A percentile compares a stretch with the other conserved stretches of the same genome.
Conservation (phyloP, 2,888 invertebrate species). For the Odontomyia ornata region DNA sequence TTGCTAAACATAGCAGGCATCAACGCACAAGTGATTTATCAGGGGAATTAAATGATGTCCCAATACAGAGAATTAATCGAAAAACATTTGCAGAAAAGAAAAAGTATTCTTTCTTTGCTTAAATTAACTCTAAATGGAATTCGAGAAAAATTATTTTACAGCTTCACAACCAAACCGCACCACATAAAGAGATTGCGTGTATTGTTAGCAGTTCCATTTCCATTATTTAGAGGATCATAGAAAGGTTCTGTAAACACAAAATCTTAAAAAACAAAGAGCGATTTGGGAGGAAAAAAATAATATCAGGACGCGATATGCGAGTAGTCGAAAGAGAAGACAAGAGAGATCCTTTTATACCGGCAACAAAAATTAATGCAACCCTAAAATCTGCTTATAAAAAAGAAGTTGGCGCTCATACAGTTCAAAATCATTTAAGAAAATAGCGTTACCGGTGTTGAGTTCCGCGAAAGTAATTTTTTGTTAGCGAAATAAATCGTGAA, state of each 20-base stretch:
- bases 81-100: too few relatives aligned
- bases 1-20: too few relatives aligned
- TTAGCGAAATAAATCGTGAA: neutral
- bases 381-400: neutral
- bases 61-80: too few relatives aligned
- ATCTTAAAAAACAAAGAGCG: neutral
- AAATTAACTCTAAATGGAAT: too few relatives aligned
- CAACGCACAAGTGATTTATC: too few relatives aligned
- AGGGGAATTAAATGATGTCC: too few relatives aligned
- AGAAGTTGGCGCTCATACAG: neutral
- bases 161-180: neutral
- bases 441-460: neutral
- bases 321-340: neutral
- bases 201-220: neutral
- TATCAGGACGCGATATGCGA: neutral
- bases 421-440: neutral
- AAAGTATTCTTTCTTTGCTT: too few relatives aligned
- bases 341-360: neutral
- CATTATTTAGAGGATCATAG: neutral
- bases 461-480: constrained; percentile 3
- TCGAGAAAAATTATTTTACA: too few relatives aligned
- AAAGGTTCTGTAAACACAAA: neutral
- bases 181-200: neutral
- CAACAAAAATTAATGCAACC: neutral
- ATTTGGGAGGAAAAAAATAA: neutral